phyloP scores from a whole-genome alignment of 1,140 invertebrate genomes.

The Apocrypta bakeri region DNA sequence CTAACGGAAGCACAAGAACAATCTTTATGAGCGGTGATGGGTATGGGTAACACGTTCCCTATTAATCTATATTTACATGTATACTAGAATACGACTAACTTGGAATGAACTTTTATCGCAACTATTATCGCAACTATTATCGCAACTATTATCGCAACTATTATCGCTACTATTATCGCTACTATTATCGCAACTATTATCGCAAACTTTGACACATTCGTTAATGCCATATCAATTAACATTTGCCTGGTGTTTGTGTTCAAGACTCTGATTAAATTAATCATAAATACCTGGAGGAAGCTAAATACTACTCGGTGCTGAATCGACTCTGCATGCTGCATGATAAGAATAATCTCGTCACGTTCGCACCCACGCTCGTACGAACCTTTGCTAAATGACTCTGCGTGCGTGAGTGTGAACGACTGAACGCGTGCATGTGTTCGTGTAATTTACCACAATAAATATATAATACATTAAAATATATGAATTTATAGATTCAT shows the following conservation, averaged over 20 bases:
- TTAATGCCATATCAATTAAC: slow-evolving; percentile 2
- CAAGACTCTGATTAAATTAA: not conserved
- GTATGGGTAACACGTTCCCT: slow-evolving; percentile 14
- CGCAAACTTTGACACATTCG: not conserved
- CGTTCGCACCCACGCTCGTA: not conserved
- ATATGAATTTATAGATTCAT: not conserved
- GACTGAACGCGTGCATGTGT: not conserved
- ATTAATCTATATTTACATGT: not conserved
- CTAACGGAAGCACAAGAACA: slow-evolving; percentile 38
- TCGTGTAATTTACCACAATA: not conserved
- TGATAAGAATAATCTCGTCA: not conserved
- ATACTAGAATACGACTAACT: no score
- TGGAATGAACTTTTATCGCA: not conserved
- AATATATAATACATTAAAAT: not conserved
- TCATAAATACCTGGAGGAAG: not conserved
- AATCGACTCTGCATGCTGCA: not conserved
- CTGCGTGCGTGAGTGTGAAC: not conserved
- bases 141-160: not conserved
- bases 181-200: slow-evolving; percentile 17
- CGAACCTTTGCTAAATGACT: not conserved
- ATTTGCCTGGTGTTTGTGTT: not conserved
- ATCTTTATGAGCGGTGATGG: slow-evolving; percentile 48
- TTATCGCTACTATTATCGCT: not conserved
- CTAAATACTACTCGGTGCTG: not conserved
- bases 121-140: slow-evolving; percentile 8